These are phyloP conservation scores for Eutolmus rufibarbis DNA, from an alignment of 2,888 invertebrate species.

Conservation along the genomic window DNA sequence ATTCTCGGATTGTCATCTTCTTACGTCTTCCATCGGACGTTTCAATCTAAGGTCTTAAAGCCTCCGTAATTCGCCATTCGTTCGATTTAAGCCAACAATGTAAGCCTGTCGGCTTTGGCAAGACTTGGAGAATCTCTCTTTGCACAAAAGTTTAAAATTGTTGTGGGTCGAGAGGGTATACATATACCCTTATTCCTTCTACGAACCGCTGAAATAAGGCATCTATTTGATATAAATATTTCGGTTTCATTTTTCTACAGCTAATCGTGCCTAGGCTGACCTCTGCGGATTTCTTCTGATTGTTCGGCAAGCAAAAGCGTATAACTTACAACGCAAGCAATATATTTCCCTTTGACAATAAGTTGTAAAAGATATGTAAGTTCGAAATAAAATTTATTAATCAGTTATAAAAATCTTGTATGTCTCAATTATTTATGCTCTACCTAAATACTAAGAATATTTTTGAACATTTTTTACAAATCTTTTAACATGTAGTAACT, in stretches of 20 bases:
- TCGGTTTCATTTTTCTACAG: background rate
- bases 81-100: slow-evolving; percentile 16
- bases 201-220: background rate
- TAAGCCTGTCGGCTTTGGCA: slow-evolving; percentile 9
- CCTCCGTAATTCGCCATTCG: slow-evolving; percentile 13
- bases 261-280: background rate
- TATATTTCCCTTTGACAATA: background rate
- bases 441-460: too few relatives aligned
- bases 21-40: background rate
- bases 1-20: slow-evolving; percentile 22
- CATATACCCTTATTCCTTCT: background rate
- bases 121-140: background rate
- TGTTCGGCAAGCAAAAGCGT: background rate
- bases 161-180: background rate
- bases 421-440: too few relatives aligned
- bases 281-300: background rate
- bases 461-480: too few relatives aligned
- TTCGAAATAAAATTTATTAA: background rate
- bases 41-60: background rate
- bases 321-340: background rate
- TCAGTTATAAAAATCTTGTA: too few relatives aligned
- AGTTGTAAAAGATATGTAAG: background rate
- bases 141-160: slow-evolving; percentile 13
- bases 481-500: too few relatives aligned
- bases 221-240: background rate